A percentile compares a stretch with the other conserved stretches of the same genome.
Evolutionary conservation across 2,797 vertebrate species (phyloP).

Genomic region (Pteropus rufus): DNA sequence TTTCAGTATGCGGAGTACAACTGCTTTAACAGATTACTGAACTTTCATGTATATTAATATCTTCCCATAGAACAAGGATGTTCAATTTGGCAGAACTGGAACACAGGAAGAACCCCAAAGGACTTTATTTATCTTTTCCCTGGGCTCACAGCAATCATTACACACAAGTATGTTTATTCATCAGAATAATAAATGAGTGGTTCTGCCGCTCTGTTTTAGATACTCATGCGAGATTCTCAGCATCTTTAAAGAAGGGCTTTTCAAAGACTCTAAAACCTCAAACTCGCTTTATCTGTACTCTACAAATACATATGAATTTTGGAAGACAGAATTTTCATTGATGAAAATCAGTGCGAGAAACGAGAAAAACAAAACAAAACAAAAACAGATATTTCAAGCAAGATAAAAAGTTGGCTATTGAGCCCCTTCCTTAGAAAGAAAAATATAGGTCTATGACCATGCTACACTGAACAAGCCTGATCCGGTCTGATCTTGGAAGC

Average conservation of each 20-base stretch:
- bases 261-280: neutral
- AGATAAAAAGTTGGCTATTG: neutral
- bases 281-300: neutral
- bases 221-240: slow-evolving; percentile 2
- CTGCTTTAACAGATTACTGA: neutral
- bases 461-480: too few relatives aligned
- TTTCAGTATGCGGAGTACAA: neutral
- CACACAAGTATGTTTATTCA: slow-evolving; percentile 25
- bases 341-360: neutral
- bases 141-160: neutral
- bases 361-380: neutral
- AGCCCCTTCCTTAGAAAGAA: neutral
- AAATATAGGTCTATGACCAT: neutral
- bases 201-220: neutral
- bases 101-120: slow-evolving; percentile 47
- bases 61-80: slow-evolving; percentile 41
- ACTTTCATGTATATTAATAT: neutral
- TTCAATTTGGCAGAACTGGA: slow-evolving; percentile 51
- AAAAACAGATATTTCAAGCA: neutral
- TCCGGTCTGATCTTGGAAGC: too few relatives aligned
- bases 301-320: neutral
- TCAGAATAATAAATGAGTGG: slow-evolving; percentile 36
- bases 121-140: slow-evolving; percentile 62
- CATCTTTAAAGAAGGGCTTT: slow-evolving; percentile 9
- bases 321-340: neutral